phyloP scores from a whole-genome alignment of 2,888 invertebrate species.

The Microctonus brassicae region DNA sequence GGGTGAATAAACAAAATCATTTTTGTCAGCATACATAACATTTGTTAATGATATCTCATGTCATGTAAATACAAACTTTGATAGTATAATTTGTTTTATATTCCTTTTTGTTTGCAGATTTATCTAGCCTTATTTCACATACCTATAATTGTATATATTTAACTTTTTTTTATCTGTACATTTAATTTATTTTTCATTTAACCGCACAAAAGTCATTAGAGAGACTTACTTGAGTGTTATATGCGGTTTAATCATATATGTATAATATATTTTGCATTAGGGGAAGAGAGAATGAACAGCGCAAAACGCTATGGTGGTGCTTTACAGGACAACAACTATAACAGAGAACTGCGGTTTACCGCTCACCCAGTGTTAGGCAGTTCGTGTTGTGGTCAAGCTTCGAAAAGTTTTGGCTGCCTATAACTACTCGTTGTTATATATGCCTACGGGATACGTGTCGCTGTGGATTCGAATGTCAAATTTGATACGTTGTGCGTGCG shows the following conservation, averaged over 20 bases:
- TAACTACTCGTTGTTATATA: conserved; percentile 51
- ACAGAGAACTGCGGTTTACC: conserved; percentile 52
- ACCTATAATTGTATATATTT: background rate
- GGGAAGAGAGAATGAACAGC: background rate
- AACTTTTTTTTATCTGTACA: background rate
- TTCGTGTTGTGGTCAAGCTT: conserved; percentile 51
- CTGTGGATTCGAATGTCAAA: conserved; percentile 57
- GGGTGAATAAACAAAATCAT: conserved; percentile 46
- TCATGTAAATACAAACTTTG: too few relatives aligned
- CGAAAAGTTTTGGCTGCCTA: conserved; percentile 46
- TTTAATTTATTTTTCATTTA: background rate
- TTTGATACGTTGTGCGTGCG: conserved; percentile 49
- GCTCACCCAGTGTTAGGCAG: conserved; percentile 48
- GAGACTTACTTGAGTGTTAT: background rate
- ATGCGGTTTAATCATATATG: conserved; percentile 6
- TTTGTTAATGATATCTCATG: too few relatives aligned
- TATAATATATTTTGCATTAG: conserved; percentile 28
- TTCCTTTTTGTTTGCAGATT: too few relatives aligned
- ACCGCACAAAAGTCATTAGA: background rate
- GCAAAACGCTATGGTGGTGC: background rate
- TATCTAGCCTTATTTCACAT: background rate
- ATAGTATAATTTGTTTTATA: too few relatives aligned
- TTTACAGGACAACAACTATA: conserved; percentile 21
- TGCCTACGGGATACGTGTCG: conserved; percentile 51
- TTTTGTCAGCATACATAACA: conserved; percentile 12